Evolutionary conservation across 2,113 vertebrate genomes (phyloP).

Genomic region (Sander lucioperca): DNA sequence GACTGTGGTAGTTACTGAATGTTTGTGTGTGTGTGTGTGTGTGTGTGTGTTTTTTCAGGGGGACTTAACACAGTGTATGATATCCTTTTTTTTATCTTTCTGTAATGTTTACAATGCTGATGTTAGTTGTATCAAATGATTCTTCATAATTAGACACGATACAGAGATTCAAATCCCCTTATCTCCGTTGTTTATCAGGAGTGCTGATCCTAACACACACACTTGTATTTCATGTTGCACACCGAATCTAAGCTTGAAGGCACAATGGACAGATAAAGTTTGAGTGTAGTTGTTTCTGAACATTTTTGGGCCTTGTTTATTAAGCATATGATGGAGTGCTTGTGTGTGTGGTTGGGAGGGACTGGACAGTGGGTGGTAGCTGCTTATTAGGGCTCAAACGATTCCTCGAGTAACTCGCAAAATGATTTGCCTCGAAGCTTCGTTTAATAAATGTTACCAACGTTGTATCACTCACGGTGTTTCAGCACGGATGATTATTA

Average conservation of each 20-base stretch:
- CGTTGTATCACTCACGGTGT: no score
- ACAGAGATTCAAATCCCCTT: constrained; percentile 64
- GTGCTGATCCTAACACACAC: constrained; percentile 17
- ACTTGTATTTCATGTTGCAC: constrained; percentile 20
- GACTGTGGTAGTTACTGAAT: constrained; percentile 76
- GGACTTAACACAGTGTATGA: constrained; percentile 69
- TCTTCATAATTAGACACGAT: constrained; percentile 75
- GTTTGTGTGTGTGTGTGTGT: constrained; percentile 57
- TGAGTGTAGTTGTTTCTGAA: constrained; percentile 28
- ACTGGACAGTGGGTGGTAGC: constrained; percentile 32
- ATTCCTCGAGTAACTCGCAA: no score
- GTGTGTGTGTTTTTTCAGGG: constrained; percentile 39
- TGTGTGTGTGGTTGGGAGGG: constrained; percentile 17
- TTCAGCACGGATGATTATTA: no score
- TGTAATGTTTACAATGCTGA: constrained; percentile 77
- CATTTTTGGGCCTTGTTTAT: constrained; percentile 37
- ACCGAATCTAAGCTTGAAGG: constrained; percentile 36
- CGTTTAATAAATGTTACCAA: no score
- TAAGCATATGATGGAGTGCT: neutral
- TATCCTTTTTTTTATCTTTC: constrained; percentile 68
- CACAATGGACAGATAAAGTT: constrained; percentile 17
- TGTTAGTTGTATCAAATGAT: constrained; percentile 74
- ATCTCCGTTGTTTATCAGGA: constrained; percentile 67
- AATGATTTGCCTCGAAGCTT: no score
- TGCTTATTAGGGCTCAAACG: no score